Evolutionary conservation across 2,888 invertebrate genomes (phyloP).

Genomic region (Cheilosia vernalis): DNA sequence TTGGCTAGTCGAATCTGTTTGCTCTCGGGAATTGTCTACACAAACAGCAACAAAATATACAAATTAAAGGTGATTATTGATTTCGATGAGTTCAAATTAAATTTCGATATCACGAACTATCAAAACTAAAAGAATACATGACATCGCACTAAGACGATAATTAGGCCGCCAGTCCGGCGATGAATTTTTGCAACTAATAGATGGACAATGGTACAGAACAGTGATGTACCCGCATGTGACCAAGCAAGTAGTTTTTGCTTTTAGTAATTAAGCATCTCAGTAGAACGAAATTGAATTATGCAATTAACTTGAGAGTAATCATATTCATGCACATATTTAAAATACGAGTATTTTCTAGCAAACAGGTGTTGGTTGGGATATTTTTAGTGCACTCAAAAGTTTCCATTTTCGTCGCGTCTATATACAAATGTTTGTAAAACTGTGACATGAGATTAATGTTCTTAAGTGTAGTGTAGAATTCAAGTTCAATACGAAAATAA

Average conservation of each 20-base stretch:
- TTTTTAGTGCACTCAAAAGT: conserved; percentile 12
- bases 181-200: conserved; percentile 3
- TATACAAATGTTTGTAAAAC: conserved; percentile 16
- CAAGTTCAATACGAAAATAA: conserved; percentile 56
- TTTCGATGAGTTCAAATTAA: conserved; percentile 17
- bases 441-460: conserved; percentile 47
- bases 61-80: conserved; percentile 46
- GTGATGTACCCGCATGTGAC: background rate
- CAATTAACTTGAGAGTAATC: conserved; percentile 33
- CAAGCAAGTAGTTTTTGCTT: conserved; percentile 18
- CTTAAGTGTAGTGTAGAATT: conserved; percentile 58
- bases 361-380: conserved; percentile 48
- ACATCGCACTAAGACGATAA: conserved; percentile 24
- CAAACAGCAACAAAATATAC: background rate
- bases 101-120: conserved; percentile 20
- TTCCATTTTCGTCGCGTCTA: background rate
- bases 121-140: background rate
- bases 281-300: conserved; percentile 20
- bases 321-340: conserved; percentile 12
- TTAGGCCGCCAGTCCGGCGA: conserved; percentile 11
- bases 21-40: background rate
- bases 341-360: conserved; percentile 16
- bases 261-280: background rate
- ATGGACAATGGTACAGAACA: background rate
- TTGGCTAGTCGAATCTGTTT: conserved; percentile 23